phyloP scores from a whole-genome alignment of 2,113 vertebrate species.

The Scophthalmus maximus region DNA sequence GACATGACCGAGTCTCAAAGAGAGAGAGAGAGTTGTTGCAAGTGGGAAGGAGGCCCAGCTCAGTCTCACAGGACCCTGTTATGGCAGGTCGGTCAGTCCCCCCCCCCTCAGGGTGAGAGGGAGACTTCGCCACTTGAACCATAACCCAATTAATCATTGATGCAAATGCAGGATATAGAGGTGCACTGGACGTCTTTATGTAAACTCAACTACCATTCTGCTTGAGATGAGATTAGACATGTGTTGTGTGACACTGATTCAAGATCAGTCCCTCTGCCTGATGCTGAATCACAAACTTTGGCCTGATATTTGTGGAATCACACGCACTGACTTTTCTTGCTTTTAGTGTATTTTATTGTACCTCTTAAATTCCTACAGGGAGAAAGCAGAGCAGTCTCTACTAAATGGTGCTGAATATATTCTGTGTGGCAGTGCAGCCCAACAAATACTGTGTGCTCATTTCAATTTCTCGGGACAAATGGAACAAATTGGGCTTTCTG shows the following conservation, averaged over 20 bases:
- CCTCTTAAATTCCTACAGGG: background rate
- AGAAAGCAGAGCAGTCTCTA: background rate
- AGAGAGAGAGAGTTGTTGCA: constrained; percentile 1
- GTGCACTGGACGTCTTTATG: constrained; percentile 30
- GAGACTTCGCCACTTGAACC: constrained; percentile 59
- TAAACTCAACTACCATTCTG: constrained; percentile 34
- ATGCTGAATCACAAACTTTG: constrained; percentile 2
- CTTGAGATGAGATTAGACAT: constrained; percentile 10
- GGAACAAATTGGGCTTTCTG: background rate
- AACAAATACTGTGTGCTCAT: background rate
- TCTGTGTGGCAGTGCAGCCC: too few species aligned
- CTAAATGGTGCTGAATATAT: background rate
- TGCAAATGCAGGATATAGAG: constrained; percentile 39
- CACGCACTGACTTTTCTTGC: background rate
- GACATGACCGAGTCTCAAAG: constrained; percentile 34
- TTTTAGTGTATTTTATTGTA: background rate
- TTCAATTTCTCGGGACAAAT: background rate
- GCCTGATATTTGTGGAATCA: background rate
- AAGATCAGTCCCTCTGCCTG: background rate
- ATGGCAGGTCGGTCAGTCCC: constrained; percentile 35
- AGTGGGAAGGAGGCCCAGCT: constrained; percentile 42
- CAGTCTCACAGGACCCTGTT: constrained; percentile 49
- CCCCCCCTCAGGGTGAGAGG: constrained; percentile 29
- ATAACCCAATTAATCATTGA: constrained; percentile 67
- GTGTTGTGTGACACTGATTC: constrained; percentile 4